Conservation (phyloP, 2,797 vertebrate genomes). For the Vespertilio murinus region DNA sequence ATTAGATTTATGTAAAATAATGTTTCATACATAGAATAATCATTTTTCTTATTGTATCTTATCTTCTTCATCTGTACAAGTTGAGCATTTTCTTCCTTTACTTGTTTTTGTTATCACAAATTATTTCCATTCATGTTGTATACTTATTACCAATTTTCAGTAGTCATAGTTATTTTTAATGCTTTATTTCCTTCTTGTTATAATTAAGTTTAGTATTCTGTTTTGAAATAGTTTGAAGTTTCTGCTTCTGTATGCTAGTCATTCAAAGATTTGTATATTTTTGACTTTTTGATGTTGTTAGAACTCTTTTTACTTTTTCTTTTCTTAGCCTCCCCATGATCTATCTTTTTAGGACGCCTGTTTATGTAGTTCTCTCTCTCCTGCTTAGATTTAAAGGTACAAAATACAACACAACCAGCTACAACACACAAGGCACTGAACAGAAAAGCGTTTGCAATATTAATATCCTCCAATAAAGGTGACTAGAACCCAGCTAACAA, state of each 20-base stretch:
- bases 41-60: neutral
- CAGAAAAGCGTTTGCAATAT: too few relatives aligned
- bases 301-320: neutral
- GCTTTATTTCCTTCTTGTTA: neutral
- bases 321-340: too few relatives aligned
- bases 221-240: neutral
- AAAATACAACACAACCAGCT: too few relatives aligned
- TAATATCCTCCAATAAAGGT: too few relatives aligned
- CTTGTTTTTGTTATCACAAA: neutral
- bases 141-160: neutral
- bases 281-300: neutral
- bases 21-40: neutral
- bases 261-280: neutral
- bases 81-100: neutral
- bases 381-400: too few relatives aligned
- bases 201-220: neutral
- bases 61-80: neutral
- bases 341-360: too few relatives aligned
- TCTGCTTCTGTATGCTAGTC: neutral
- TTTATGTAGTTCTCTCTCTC: too few relatives aligned
- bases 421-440: too few relatives aligned
- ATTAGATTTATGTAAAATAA: neutral
- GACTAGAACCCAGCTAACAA: too few relatives aligned
- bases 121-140: neutral
- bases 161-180: neutral